Evolutionary conservation across 1,140 invertebrate species (phyloP).

Genomic region (Hermetia illucens): DNA sequence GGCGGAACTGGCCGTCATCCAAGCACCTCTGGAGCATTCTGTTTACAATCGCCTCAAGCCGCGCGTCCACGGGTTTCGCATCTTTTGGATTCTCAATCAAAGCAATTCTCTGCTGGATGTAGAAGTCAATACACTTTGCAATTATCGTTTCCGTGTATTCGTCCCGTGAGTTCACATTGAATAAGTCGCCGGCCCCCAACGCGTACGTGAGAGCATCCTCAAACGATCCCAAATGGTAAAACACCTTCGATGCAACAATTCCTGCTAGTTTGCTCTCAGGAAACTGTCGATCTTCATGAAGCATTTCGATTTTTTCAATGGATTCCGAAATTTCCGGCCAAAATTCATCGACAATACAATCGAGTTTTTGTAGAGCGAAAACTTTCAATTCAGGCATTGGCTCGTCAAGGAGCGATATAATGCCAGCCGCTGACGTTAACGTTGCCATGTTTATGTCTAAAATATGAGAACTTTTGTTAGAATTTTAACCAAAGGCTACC

Average conservation of each 20-base stretch:
- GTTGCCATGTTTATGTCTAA: slow-evolving; percentile 29
- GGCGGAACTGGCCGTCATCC: slow-evolving; percentile 84
- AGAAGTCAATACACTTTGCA: slow-evolving; percentile 91
- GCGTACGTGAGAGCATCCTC: slow-evolving; percentile 92
- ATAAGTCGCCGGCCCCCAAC: slow-evolving; percentile 79
- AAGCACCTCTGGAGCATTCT: slow-evolving; percentile 94
- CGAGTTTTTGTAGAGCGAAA: slow-evolving; percentile 80
- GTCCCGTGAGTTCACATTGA: slow-evolving; percentile 83
- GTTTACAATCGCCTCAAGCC: slow-evolving; percentile 88
- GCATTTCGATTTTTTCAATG: slow-evolving; percentile 93
- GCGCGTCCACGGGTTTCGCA: slow-evolving; percentile 63
- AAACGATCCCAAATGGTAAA: slow-evolving; percentile 93
- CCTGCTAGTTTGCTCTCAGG: slow-evolving; percentile 83
- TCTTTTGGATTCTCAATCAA: slow-evolving; percentile 45
- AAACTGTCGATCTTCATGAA: slow-evolving; percentile 86
- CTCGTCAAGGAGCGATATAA: slow-evolving; percentile 91
- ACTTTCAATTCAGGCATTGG: slow-evolving; percentile 83
- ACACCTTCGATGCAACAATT: slow-evolving; percentile 95
- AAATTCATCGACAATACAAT: slow-evolving; percentile 92
- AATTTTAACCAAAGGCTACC: too few relatives aligned
- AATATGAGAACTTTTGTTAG: too few relatives aligned
- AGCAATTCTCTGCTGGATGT: slow-evolving; percentile 72
- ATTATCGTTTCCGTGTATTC: slow-evolving; percentile 97
- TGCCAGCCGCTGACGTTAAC: slow-evolving; percentile 59
- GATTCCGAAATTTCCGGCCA: slow-evolving; percentile 98